Conservation (phyloP, 1,140 invertebrate species). For the Drosophila nasuta region DNA sequence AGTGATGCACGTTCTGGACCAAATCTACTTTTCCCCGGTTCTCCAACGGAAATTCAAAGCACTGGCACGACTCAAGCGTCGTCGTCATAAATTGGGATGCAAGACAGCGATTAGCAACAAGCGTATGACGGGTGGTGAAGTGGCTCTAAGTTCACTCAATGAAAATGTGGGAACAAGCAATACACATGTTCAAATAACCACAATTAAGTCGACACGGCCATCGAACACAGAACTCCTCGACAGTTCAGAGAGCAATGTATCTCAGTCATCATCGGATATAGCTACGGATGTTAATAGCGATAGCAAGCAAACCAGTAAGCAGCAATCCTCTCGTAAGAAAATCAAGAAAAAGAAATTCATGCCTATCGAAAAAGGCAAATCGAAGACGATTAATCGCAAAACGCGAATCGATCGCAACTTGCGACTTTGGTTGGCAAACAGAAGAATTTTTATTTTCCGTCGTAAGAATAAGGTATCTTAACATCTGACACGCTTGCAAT, state of each 20-base stretch:
- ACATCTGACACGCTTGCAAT: neutral
- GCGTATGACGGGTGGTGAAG: conserved; percentile 37
- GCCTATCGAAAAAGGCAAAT: conserved; percentile 56
- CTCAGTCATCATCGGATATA: conserved; percentile 45
- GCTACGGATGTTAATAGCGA: conserved; percentile 11
- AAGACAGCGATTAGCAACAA: conserved; percentile 27
- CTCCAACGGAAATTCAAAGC: conserved; percentile 76
- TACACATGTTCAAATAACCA: neutral
- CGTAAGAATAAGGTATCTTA: conserved; percentile 59
- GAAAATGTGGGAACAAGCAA: neutral
- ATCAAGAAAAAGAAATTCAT: conserved; percentile 57
- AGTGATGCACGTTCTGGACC: conserved; percentile 78
- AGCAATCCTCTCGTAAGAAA: conserved; percentile 24
- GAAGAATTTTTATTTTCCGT: conserved; percentile 72
- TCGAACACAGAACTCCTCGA: neutral
- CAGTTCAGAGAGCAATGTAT: conserved; percentile 51
- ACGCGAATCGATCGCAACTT: conserved; percentile 67
- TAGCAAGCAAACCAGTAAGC: neutral
- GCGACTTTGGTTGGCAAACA: conserved; percentile 76
- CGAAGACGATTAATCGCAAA: conserved; percentile 32
- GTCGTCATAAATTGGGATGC: conserved; percentile 57
- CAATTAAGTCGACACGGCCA: neutral
- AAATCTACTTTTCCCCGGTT: conserved; percentile 77
- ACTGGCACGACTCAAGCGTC: conserved; percentile 56
- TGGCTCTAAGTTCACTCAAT: neutral